phyloP scores from a whole-genome alignment of 2,888 invertebrate species.

The Scaptomyza caliginosa region DNA sequence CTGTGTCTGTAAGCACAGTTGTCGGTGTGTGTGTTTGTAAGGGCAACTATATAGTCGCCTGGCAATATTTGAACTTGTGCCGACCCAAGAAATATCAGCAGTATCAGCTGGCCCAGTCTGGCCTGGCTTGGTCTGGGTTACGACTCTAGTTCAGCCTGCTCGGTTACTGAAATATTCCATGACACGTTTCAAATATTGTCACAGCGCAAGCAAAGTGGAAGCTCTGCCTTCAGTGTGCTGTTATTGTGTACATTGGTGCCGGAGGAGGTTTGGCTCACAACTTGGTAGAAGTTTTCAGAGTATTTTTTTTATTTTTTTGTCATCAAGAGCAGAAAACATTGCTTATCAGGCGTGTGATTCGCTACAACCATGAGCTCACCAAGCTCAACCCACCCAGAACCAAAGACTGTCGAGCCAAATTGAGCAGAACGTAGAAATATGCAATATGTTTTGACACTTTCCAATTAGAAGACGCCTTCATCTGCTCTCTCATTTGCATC shows the following conservation, averaged over 20 bases:
- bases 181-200: slow-evolving; percentile 77
- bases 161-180: slow-evolving; percentile 69
- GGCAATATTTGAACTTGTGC: slow-evolving; percentile 69
- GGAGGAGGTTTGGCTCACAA: slow-evolving; percentile 5
- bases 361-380: background rate
- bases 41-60: slow-evolving; percentile 27
- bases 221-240: slow-evolving; percentile 30
- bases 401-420: slow-evolving; percentile 25
- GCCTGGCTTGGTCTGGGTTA: slow-evolving; percentile 6
- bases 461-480: slow-evolving; percentile 40
- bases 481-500: slow-evolving; percentile 31
- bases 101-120: slow-evolving; percentile 23
- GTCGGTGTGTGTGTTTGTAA: background rate
- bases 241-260: slow-evolving; percentile 37
- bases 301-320: slow-evolving; percentile 22
- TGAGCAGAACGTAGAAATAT: slow-evolving; percentile 37
- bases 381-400: background rate
- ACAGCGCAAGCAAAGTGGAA: slow-evolving; percentile 61
- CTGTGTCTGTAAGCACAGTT: background rate
- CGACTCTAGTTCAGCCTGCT: slow-evolving; percentile 19
- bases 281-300: slow-evolving; percentile 30
- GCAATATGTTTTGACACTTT: slow-evolving; percentile 56
- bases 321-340: slow-evolving; percentile 19
- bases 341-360: slow-evolving; percentile 41
- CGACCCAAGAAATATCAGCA: slow-evolving; percentile 44